These are phyloP conservation scores for Gymnarchus niloticus DNA, from an alignment of 2,113 vertebrate genomes.

Conservation along the genomic window DNA sequence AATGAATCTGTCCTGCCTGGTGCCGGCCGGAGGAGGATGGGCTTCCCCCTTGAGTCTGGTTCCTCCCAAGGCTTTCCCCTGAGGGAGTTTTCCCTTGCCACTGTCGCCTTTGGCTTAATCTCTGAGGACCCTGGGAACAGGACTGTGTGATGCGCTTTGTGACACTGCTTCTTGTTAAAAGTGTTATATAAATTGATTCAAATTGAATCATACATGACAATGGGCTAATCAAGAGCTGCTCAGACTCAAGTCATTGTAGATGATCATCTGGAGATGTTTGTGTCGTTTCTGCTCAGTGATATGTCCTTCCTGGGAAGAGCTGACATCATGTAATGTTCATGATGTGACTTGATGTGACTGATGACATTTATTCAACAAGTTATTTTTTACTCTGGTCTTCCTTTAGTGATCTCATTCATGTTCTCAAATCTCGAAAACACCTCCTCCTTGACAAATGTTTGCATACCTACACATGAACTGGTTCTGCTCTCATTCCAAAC, in stretches of 20 bases:
- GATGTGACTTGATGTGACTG: not conserved
- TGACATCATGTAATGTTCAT: not conserved
- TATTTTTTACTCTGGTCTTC: not conserved
- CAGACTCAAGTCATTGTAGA: not conserved
- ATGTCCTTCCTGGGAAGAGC: not conserved
- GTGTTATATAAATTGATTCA: no score
- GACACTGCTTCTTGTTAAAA: no score
- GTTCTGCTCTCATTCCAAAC: not conserved
- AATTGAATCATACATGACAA: no score
- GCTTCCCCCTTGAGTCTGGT: no score
- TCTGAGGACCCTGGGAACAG: no score
- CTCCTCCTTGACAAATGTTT: not conserved
- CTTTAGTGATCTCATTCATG: not conserved
- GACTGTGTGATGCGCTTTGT: no score
- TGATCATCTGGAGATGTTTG: not conserved
- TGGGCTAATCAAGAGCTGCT: not conserved
- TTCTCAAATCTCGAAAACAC: not conserved
- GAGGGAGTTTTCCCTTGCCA: no score
- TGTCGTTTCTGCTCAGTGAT: not conserved
- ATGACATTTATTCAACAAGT: not conserved
- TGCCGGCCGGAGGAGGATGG: no score
- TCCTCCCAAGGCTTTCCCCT: no score
- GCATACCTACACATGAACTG: not conserved
- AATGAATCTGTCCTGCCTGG: no score
- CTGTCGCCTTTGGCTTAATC: no score